phyloP scores from a whole-genome alignment of 2,797 vertebrate genomes.

The Oreochromis mossambicus region DNA sequence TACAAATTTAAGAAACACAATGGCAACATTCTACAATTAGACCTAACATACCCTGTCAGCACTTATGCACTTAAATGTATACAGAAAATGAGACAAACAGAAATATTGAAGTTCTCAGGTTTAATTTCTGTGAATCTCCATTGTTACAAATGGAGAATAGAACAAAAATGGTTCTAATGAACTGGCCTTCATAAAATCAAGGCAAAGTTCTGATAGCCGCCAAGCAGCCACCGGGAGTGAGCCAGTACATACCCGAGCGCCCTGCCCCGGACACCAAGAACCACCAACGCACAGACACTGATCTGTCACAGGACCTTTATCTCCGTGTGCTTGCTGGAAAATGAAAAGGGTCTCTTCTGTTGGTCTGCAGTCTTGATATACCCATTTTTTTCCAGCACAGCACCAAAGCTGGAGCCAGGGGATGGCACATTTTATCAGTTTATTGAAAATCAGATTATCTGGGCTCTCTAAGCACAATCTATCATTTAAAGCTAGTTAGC shows the following conservation, averaged over 20 bases:
- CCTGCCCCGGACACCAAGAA: neutral
- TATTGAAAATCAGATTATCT: neutral
- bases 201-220: neutral
- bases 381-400: neutral
- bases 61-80: slow-evolving; percentile 4
- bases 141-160: neutral
- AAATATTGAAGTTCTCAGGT: neutral
- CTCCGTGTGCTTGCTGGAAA: neutral
- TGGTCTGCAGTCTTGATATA: neutral
- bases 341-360: neutral
- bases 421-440: neutral
- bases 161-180: neutral
- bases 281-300: neutral
- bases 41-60: neutral
- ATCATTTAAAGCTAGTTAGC: neutral
- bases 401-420: neutral
- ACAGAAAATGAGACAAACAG: neutral
- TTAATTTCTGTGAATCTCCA: neutral
- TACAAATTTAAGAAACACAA: too few relatives aligned
- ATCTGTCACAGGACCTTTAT: neutral
- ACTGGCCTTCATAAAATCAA: neutral
- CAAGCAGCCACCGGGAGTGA: neutral
- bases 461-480: neutral
- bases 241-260: neutral
- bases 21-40: too few relatives aligned